Conservation (phyloP, 2,888 invertebrate genomes). For the Anoplius nigerrimus region DNA sequence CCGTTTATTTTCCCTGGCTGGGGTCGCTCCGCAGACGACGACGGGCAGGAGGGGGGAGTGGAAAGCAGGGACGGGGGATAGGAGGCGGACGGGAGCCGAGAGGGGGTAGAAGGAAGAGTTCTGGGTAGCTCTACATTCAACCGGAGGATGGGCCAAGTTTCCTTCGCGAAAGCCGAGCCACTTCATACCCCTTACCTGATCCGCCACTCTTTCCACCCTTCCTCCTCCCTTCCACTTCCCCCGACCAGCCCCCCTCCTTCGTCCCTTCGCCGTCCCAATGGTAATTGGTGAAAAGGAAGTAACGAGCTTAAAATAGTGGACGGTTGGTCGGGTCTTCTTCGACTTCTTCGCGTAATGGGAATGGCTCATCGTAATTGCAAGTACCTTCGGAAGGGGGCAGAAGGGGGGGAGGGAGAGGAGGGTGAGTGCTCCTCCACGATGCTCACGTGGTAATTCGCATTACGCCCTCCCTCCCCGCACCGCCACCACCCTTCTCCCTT, state of each 20-base stretch:
- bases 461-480: too few species aligned
- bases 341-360: conserved; percentile 7
- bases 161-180: neutral
- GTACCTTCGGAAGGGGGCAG: too few species aligned
- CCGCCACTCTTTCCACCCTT: conserved; percentile 8
- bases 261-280: neutral
- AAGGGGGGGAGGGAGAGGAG: too few species aligned
- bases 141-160: neutral
- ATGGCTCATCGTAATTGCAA: conserved; percentile 6
- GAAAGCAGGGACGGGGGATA: neutral
- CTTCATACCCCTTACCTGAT: neutral
- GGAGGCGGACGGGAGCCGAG: too few species aligned
- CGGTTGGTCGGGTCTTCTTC: conserved; percentile 18
- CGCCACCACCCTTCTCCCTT: too few species aligned
- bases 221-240: neutral
- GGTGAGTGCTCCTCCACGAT: too few species aligned
- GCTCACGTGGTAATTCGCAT: too few species aligned
- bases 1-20: conserved; percentile 25
- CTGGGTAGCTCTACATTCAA: conserved; percentile 22
- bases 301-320: conserved; percentile 37
- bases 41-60: conserved; percentile 5
- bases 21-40: neutral
- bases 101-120: too few species aligned
- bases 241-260: neutral
- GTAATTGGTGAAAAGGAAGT: conserved; percentile 36